Conservation (phyloP, 2,888 invertebrate species). For the Atrina japonica region DNA sequence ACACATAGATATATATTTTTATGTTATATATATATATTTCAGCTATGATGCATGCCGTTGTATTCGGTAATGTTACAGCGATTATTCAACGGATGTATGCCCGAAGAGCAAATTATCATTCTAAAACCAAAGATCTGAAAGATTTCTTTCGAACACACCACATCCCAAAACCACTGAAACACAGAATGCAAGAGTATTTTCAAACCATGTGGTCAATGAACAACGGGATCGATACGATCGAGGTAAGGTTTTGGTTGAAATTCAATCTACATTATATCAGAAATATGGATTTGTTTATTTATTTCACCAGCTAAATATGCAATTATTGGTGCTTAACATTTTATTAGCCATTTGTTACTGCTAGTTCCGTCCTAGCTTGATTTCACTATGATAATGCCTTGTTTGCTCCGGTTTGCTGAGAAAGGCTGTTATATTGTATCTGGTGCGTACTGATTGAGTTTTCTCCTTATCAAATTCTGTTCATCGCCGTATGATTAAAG, state of each 20-base stretch:
- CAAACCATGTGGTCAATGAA: constrained; percentile 99
- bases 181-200: constrained; percentile 98
- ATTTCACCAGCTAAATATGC: not conserved
- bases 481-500: too few species aligned
- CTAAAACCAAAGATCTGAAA: constrained; percentile 96
- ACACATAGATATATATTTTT: too few species aligned
- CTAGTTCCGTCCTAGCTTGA: too few species aligned
- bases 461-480: too few species aligned
- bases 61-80: constrained; percentile 98
- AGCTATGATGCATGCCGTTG: constrained; percentile 99
- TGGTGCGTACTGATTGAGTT: too few species aligned
- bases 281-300: not conserved
- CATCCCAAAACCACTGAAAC: constrained; percentile 96
- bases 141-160: constrained; percentile 96
- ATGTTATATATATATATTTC: too few species aligned
- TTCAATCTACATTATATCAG: not conserved
- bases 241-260: constrained; percentile 85
- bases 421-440: too few species aligned
- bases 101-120: constrained; percentile 94
- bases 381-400: too few species aligned
- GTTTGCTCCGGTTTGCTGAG: too few species aligned
- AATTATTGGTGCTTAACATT: not conserved
- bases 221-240: constrained; percentile 97
- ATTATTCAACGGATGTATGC: constrained; percentile 99
- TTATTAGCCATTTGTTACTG: too few species aligned